A percentile compares a stretch with the other conserved stretches of the same genome.
These are phyloP conservation scores for Sepiola atlantica DNA, from an alignment of 2,888 invertebrate species.

Conservation along the genomic window DNA sequence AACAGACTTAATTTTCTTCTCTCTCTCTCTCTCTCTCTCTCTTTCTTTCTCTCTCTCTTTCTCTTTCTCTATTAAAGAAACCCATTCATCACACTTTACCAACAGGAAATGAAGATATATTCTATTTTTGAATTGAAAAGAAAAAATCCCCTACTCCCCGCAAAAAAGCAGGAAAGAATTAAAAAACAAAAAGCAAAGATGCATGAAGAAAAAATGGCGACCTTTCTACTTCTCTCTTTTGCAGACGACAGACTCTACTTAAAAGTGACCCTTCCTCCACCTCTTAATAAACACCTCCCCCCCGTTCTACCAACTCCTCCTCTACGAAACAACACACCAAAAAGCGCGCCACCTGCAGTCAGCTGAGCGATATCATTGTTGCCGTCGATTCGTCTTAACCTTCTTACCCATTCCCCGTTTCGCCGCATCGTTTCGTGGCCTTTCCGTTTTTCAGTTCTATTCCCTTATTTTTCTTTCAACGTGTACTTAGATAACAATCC, in stretches of 20 bases:
- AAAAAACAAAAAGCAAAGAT: neutral
- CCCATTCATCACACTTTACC: neutral
- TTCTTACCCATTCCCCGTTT: neutral
- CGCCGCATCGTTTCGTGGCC: neutral
- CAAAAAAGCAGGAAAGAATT: neutral
- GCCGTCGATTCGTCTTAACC: neutral
- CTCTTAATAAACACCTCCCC: neutral
- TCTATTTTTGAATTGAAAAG: neutral
- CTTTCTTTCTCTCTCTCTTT: too few relatives aligned
- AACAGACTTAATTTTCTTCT: neutral
- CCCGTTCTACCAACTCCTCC: neutral
- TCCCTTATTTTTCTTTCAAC: neutral
- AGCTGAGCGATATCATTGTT: slow-evolving; percentile 8
- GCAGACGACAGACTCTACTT: neutral
- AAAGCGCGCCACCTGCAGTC: neutral
- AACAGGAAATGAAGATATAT: neutral
- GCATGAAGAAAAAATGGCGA: neutral
- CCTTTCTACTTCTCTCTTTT: neutral
- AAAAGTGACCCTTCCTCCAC: neutral
- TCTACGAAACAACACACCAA: neutral
- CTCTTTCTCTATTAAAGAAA: neutral
- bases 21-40: too few relatives aligned
- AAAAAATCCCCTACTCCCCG: too few relatives aligned
- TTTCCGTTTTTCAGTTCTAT: neutral
- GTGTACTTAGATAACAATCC: slow-evolving; percentile 1